phyloP scores from a whole-genome alignment of 2,888 invertebrate genomes.

The Eremobia ochroleuca region DNA sequence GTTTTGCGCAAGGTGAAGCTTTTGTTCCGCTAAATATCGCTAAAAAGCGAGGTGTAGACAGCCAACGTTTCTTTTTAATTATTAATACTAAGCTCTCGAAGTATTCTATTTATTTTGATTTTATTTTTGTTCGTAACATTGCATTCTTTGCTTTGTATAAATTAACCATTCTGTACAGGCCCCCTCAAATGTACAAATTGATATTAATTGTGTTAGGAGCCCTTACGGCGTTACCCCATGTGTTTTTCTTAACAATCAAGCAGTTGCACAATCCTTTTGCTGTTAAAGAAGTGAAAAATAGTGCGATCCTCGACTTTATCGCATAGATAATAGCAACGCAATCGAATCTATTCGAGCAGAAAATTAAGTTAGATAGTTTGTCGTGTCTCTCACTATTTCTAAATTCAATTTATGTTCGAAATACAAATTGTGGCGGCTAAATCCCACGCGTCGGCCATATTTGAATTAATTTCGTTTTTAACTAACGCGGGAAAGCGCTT shows the following conservation, averaged over 20 bases:
- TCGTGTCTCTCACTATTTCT: constrained; percentile 80
- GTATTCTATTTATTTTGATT: constrained; percentile 56
- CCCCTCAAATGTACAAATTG: constrained; percentile 84
- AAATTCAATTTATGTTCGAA: constrained; percentile 86
- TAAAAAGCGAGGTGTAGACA: constrained; percentile 74
- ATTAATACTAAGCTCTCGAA: constrained; percentile 71
- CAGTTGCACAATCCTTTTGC: constrained; percentile 77
- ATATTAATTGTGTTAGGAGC: constrained; percentile 89
- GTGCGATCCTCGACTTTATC: constrained; percentile 71
- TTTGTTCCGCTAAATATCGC: constrained; percentile 75
- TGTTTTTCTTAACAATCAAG: constrained; percentile 89
- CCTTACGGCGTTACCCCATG: constrained; percentile 84
- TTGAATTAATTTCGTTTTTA: constrained; percentile 86
- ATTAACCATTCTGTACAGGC: constrained; percentile 67
- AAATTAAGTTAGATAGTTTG: constrained; percentile 78
- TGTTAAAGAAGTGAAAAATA: constrained; percentile 65
- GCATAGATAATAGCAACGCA: constrained; percentile 69
- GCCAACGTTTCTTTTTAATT: constrained; percentile 73
- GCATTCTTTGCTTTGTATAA: constrained; percentile 61
- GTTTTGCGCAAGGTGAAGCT: constrained; percentile 65
- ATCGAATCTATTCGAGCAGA: constrained; percentile 70
- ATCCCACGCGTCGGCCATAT: constrained; percentile 83
- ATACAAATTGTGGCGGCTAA: constrained; percentile 85
- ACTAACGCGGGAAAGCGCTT: constrained; percentile 83
- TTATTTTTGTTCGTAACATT: constrained; percentile 66